phyloP scores from a whole-genome alignment of 2,888 invertebrate species.

The Cheilosia vernalis region DNA sequence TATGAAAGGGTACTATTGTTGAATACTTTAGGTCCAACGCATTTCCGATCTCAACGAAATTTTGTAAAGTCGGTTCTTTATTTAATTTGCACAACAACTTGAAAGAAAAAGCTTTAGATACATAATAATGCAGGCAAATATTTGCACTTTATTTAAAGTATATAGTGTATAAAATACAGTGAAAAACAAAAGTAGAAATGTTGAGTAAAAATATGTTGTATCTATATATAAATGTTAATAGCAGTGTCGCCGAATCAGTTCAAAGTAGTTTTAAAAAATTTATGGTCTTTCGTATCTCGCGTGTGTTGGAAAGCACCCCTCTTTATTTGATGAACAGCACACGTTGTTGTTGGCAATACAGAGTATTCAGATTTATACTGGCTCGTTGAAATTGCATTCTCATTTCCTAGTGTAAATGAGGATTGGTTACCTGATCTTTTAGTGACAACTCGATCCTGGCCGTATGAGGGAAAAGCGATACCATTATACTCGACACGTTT shows the following conservation, averaged over 20 bases:
- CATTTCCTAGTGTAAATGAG: slow-evolving; percentile 90
- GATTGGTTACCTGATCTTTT: slow-evolving; percentile 88
- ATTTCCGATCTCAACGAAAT: no score
- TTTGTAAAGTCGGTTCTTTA: no score
- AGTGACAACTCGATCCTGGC: slow-evolving; percentile 77
- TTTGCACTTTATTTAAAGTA: slow-evolving; percentile 35
- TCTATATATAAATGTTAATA: slow-evolving; percentile 75
- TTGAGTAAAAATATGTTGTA: slow-evolving; percentile 77
- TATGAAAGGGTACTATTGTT: no score
- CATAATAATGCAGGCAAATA: neutral
- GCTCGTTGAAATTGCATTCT: slow-evolving; percentile 85
- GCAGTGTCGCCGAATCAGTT: slow-evolving; percentile 41
- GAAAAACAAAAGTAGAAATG: slow-evolving; percentile 41
- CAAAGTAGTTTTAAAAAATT: slow-evolving; percentile 87
- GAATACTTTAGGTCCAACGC: no score
- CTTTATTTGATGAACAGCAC: slow-evolving; percentile 90
- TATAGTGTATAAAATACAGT: slow-evolving; percentile 26
- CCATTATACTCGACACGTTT: slow-evolving; percentile 75
- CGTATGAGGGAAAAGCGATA: slow-evolving; percentile 79
- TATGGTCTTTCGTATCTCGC: slow-evolving; percentile 92
- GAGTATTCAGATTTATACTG: slow-evolving; percentile 91
- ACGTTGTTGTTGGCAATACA: slow-evolving; percentile 88
- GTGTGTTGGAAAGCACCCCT: slow-evolving; percentile 93
- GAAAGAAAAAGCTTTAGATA: no score
- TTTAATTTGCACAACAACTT: no score